Conservation (phyloP, 1,140 invertebrate genomes). For the Saccostrea cuccullata region DNA sequence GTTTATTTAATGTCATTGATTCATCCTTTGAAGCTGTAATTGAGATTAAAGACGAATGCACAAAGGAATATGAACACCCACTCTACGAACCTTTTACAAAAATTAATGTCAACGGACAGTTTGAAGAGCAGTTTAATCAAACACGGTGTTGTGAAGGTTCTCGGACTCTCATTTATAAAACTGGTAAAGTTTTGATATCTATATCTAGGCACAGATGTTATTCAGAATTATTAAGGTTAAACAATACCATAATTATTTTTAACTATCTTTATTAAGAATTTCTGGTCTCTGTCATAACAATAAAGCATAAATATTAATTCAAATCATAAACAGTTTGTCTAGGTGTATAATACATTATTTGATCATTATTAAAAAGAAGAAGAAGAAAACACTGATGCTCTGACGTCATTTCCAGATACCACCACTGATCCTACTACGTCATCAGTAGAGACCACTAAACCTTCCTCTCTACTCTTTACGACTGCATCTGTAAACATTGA, state of each 20-base stretch:
- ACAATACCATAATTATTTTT: too few relatives aligned
- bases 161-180: not conserved
- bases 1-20: not conserved
- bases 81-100: not conserved
- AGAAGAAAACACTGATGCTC: too few relatives aligned
- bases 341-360: too few relatives aligned
- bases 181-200: not conserved
- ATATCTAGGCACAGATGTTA: not conserved
- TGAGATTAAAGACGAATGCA: not conserved
- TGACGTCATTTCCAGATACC: too few relatives aligned
- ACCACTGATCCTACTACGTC: not conserved
- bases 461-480: not conserved
- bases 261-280: too few relatives aligned
- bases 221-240: too few relatives aligned
- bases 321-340: too few relatives aligned
- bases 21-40: not conserved
- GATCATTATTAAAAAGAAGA: too few relatives aligned
- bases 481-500: not conserved
- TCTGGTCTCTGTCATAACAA: too few relatives aligned
- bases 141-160: not conserved
- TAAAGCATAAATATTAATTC: too few relatives aligned
- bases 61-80: not conserved
- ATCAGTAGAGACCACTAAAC: not conserved
- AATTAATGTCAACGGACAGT: not conserved
- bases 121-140: not conserved